These are phyloP conservation scores for Alouatta palliata DNA, from an alignment of 2,113 vertebrate genomes.

Conservation along the genomic window DNA sequence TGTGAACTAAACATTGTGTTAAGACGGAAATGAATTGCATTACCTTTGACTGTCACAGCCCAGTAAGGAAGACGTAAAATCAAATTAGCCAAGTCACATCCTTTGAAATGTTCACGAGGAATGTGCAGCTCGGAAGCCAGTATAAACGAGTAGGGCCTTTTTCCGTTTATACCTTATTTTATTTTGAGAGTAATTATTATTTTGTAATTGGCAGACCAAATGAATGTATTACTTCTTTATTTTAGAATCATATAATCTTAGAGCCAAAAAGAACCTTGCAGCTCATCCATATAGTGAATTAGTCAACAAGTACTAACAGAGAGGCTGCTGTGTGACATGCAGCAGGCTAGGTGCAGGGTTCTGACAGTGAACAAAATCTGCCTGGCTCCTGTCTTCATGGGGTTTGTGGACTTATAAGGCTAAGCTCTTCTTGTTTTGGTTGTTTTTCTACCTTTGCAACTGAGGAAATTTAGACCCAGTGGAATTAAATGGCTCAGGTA, in stretches of 20 bases:
- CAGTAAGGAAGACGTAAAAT: not conserved
- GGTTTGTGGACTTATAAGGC: not conserved
- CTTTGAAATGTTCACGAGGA: not conserved
- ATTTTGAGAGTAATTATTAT: not conserved
- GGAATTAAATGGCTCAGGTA: not conserved
- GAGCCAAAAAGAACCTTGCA: not conserved
- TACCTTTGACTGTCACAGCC: not conserved
- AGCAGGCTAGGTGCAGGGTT: rapidly evolving
- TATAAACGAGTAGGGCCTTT: not conserved
- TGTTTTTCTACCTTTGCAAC: not conserved
- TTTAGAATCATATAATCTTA: not conserved
- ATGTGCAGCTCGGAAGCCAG: rapidly evolving
- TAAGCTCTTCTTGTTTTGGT: not conserved
- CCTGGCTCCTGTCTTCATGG: not conserved
- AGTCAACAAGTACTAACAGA: not conserved
- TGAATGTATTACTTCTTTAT: not conserved
- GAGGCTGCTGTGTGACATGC: too few species aligned
- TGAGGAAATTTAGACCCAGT: not conserved
- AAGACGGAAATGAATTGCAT: too few species aligned
- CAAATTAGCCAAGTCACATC: not conserved
- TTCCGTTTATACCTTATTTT: not conserved
- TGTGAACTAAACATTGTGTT: not conserved
- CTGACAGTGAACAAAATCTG: not conserved
- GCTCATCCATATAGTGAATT: not conserved
- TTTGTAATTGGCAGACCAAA: not conserved